Evolutionary conservation across 2,113 vertebrate species (phyloP).

Genomic region (Megaptera novaeangliae): DNA sequence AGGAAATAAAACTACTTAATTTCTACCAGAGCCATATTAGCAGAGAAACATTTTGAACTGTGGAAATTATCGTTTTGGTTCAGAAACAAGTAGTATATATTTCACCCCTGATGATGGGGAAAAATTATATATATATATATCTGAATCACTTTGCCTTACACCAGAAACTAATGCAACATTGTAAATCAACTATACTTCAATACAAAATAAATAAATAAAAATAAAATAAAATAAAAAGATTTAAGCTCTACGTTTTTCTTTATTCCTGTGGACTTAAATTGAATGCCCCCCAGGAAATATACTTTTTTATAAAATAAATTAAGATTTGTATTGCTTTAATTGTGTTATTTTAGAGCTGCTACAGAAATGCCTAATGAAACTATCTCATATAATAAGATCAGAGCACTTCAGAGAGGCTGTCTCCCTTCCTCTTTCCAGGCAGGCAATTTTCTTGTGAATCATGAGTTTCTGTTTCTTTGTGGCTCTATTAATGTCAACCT

Average conservation of each 20-base stretch:
- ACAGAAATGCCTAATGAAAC: neutral
- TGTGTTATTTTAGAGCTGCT: neutral
- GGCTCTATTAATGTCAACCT: neutral
- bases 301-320: neutral
- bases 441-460: neutral
- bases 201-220: too few relatives aligned
- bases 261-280: neutral
- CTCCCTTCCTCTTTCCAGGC: neutral
- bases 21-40: conserved; percentile 71
- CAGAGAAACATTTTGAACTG: conserved; percentile 69
- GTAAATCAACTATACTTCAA: too few relatives aligned
- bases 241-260: neutral
- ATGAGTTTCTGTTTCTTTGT: neutral
- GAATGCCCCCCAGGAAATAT: neutral
- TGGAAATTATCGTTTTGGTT: conserved; percentile 65
- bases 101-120: conserved; percentile 60
- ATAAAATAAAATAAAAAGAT: neutral
- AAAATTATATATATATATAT: neutral
- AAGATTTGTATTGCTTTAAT: neutral
- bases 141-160: too few relatives aligned
- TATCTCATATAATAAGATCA: neutral
- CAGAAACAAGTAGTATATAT: conserved; percentile 72
- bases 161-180: too few relatives aligned
- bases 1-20: conserved; percentile 65
- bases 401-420: neutral